Base-by-base conservation (phyloP, 35 echinoderm and acorn worm genomes). In the Amphiura filiformis region DNA sequence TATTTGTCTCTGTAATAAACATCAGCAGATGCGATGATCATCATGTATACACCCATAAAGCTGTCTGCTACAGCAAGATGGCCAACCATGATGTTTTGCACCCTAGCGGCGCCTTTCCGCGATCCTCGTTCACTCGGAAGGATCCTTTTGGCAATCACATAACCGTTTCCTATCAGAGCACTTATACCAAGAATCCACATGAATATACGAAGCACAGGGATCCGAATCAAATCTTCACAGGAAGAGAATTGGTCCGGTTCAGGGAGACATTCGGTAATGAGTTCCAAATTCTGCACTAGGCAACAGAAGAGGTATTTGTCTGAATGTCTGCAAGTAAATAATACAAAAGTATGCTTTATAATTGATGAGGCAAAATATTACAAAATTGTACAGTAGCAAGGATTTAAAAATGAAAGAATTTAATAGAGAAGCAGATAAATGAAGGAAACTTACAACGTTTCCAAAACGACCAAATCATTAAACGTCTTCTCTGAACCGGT, bases 141-240 rank as follows among this genome's bases (percentile, higher is more conserved):
- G 0, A 87, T 75, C 30, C 91, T 20, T 11, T 78, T 23, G 14
- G 31, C 39, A 13, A 94, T 90, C 2, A 86, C 88, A 38, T 75
- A 52, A 0, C 32, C 26, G 39, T 90, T 94, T 1, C 93, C 93
- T 0, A 78, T 18, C 40, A 90, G 57, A 1, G 88, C 88, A 18
- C 78, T 90, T 31, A 95, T 61, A 3, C 93, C 93, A 18, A 95
- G 86, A 0, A 95, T 87, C 93, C 93, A 95, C 32, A 95, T 88
- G 76, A 83, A 91, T 7, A 91, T 76, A 44, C 88, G 89, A 11
- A 88, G 79, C 2, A 65, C 80, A 1, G 35, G 13, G 9, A 91
- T 56, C 15, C 85, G 40, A 56, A 95, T 91, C 26, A 95, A 78
- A 33, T 91, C 93, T 39, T 87, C 47, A 76, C 93, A 95, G 7